These are phyloP conservation scores for Melipona quadrifasciata DNA, from an alignment of 1,140 invertebrate genomes.

Conservation along the genomic window DNA sequence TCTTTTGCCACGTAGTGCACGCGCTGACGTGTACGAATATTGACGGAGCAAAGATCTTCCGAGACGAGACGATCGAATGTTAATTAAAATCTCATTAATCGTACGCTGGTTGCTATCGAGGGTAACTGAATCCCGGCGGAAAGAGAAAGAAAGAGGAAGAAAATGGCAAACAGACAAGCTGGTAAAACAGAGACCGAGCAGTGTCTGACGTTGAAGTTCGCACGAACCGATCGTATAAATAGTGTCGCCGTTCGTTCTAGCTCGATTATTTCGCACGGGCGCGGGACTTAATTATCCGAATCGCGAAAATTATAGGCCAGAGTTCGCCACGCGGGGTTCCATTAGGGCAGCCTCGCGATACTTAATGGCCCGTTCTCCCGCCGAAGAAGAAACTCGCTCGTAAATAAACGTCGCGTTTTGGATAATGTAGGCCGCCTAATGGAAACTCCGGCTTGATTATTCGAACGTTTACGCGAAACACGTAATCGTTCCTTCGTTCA, in stretches of 20 bases:
- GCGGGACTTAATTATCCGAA: conserved; percentile 45
- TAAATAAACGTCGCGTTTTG: conserved; percentile 19
- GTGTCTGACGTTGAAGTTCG: conserved; percentile 17
- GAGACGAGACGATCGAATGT: background rate
- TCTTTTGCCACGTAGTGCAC: background rate
- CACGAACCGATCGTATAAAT: conserved; percentile 29
- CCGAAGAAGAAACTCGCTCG: background rate
- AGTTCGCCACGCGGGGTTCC: conserved; percentile 12
- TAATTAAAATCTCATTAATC: conserved; percentile 67
- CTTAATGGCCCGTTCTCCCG: conserved; percentile 16
- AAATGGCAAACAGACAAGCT: too few species aligned
- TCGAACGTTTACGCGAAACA: background rate
- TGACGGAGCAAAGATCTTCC: background rate
- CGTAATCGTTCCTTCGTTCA: too few species aligned
- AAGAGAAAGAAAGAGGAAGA: too few species aligned
- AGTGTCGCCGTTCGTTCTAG: conserved; percentile 30
- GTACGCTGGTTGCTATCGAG: background rate
- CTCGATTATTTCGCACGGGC: conserved; percentile 25
- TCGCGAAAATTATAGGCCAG: conserved; percentile 38
- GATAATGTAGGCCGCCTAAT: background rate
- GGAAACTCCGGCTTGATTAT: background rate
- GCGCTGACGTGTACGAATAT: background rate
- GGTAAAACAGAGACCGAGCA: background rate
- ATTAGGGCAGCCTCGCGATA: conserved; percentile 16
- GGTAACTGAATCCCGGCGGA: background rate